phyloP scores from a whole-genome alignment of 2,888 invertebrate species.

The Euproctis similis region DNA sequence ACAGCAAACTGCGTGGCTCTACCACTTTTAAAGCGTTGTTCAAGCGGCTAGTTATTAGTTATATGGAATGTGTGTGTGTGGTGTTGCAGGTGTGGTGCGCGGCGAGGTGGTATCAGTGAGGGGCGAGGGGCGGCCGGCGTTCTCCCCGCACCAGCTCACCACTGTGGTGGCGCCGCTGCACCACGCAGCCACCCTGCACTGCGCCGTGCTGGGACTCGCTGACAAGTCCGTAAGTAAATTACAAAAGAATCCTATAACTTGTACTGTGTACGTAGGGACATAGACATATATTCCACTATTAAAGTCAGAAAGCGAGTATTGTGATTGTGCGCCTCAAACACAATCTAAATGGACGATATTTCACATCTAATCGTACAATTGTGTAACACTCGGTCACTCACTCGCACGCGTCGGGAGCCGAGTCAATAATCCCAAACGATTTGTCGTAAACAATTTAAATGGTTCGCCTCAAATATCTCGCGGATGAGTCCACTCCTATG shows the following conservation, averaged over 20 bases:
- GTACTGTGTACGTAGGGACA: too few relatives aligned
- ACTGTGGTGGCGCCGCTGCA: slow-evolving; percentile 39
- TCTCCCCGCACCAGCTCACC: slow-evolving; percentile 32
- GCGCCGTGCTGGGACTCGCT: slow-evolving; percentile 40
- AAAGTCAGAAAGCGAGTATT: neutral
- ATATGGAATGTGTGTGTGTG: neutral
- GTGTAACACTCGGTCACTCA: neutral
- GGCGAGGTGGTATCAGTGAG: slow-evolving; percentile 30
- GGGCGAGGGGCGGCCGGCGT: slow-evolving; percentile 27
- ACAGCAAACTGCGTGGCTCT: too few relatives aligned
- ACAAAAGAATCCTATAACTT: too few relatives aligned
- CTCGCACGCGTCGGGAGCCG: slow-evolving; percentile 8
- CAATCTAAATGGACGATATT: neutral
- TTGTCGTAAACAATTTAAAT: slow-evolving; percentile 30
- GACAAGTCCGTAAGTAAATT: slow-evolving; percentile 49
- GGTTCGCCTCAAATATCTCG: slow-evolving; percentile 25
- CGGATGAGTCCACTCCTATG: too few relatives aligned
- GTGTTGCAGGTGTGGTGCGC: slow-evolving; percentile 20
- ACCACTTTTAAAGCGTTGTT: too few relatives aligned
- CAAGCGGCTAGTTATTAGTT: too few relatives aligned
- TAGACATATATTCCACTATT: too few relatives aligned
- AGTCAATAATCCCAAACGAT: slow-evolving; percentile 21
- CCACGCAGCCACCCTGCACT: slow-evolving; percentile 39
- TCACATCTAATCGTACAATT: neutral
- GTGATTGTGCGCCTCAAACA: neutral